Base-by-base conservation (phyloP, 2,797 vertebrate species). In the Poliocrania exsul region DNA sequence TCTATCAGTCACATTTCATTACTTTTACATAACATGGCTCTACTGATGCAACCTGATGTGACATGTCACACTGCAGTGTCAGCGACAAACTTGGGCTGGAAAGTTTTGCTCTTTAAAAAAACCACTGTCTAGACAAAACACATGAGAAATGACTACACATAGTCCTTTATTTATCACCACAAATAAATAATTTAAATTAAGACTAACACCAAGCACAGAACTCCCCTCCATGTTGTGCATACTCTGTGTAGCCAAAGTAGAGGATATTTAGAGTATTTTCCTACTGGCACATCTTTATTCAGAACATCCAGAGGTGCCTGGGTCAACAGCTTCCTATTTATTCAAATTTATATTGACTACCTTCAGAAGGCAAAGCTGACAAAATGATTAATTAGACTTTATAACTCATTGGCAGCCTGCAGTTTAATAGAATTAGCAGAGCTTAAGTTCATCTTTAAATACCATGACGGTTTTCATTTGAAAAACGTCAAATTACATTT, bases 311-410 rank as follows among this genome's bases (percentile, higher is more conserved):
- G 85, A 90, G 80, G 73, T 95, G 96, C 71, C 84, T 96, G 79
- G 96, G 96, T 97, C 97, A 98, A 95, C 88, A 58, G 75, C 96
- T 96, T 95, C 95, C 91, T 97, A 97, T 97, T 97, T 98, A 98
- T 97, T 97, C 95, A 98, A 97, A 98, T 98, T 96, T 97, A 95
- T 96, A 97, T 97, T 97, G 95, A 98, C 96, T 97, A 95, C 92
- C 87, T 97, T 97, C 89, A 96, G 97, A 97, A 97, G 97, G 96
- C 94, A 96, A 96, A 96, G 84, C 95, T 98, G 97, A 98, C 97
- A 98, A 97, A 97, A 97, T 98, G 97, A 98, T 98, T 97, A 98
- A 98, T 98, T 97, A 97, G 95, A 83, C 81, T 96, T 96, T 97
- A 93, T 97, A 97, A 96, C 95, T 97, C 97, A 97, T 97, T 98